These are phyloP conservation scores for Octopus bimaculoides DNA, from an alignment of 1,140 invertebrate species.

Conservation along the genomic window DNA sequence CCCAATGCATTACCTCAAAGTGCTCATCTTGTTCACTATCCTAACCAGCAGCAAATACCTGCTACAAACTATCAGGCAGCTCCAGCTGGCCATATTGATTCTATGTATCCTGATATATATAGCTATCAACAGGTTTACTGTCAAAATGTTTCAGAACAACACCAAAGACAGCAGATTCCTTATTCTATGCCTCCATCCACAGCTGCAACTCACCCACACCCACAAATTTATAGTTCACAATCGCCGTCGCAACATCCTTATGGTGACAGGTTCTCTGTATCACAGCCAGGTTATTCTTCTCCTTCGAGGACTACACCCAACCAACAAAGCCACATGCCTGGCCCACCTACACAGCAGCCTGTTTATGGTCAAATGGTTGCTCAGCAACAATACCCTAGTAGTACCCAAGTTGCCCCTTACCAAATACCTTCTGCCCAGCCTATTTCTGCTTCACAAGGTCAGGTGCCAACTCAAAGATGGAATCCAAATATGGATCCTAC, in stretches of 20 bases:
- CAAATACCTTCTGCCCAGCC: background rate
- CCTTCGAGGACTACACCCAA: background rate
- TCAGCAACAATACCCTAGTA: background rate
- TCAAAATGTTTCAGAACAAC: too few relatives aligned
- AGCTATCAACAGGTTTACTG: background rate
- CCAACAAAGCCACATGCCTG: background rate
- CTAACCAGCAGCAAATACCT: background rate
- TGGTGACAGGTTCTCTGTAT: conserved; percentile 12
- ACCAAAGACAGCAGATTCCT: background rate
- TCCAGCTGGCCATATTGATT: background rate
- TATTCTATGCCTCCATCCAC: background rate
- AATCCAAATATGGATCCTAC: background rate
- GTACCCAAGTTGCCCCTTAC: background rate
- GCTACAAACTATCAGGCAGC: background rate
- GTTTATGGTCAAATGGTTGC: background rate
- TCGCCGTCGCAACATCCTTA: background rate
- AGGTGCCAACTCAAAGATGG: background rate
- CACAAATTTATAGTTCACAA: conserved; percentile 3
- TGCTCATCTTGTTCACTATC: background rate
- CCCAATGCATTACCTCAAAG: background rate
- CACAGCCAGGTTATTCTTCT: background rate
- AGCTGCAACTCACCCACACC: background rate
- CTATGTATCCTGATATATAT: background rate
- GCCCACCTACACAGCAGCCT: background rate
- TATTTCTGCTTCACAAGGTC: background rate